Evolutionary conservation across 1,140 invertebrate species (phyloP), one percentile per base, ranked within the genome.

Genomic region (Drosophila carrolli): DNA sequence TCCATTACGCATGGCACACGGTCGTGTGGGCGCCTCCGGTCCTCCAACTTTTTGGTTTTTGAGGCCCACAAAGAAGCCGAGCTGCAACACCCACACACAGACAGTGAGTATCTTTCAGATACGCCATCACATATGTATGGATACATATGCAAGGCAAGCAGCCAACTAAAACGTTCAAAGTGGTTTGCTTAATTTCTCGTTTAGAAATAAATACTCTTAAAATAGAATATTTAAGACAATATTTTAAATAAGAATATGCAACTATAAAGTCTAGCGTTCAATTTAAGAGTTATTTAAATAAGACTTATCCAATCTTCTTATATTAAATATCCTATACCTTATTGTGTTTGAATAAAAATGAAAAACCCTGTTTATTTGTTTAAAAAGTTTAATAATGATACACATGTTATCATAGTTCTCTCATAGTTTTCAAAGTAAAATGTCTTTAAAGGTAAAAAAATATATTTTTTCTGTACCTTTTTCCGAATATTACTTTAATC

Each of bases 41-140:
- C 70, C 48, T 40, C 44, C 60, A 48, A 19, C 32, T 63, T 62
- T 63, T 35, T 14, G 35, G 19, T 23, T 35, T 38, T 75, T 44
- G 56, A 60, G 80, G 56, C 50, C 58, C 58, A 62, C 13, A 51
- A 51, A 58, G 50, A 78, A 75, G 57, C 73, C 57, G 47, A 66
- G 77, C 58, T 72, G 16, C n/a, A 7, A 70, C 83, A 54, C 83
- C 83, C 79, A 86, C 83, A 86, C 83, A 70, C 77, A 67, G 3
- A 27, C 29, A 35, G 37, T 29, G 14, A 3, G 66, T 41, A 70
- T 57, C 43, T 38, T 35, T 29, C 29, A 43, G 44, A 71, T 57
- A 72, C 51, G 32, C 32, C 46, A 32, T 32, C 29, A 2, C 29
- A 32, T 32, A 32, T 38, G 14, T 32, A 32, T 38, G 23, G 32